Evolutionary conservation across 2,797 vertebrate genomes (phyloP).

Genomic region (Orestias chungarensis): DNA sequence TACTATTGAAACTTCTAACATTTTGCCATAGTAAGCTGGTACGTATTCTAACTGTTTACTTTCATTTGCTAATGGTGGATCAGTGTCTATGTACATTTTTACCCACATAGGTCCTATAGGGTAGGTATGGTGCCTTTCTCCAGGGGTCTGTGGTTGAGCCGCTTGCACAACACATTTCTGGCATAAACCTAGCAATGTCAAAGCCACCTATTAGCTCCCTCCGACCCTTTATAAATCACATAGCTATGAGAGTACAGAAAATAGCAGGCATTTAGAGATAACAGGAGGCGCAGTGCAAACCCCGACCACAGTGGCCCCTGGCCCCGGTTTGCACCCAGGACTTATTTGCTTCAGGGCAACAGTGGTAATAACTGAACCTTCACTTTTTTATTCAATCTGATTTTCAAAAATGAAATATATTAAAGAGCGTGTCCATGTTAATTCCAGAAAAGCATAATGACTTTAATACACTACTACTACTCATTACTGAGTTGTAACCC

Average conservation of each 20-base stretch:
- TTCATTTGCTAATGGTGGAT: not conserved
- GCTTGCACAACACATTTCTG: not conserved
- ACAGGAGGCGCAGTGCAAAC: not conserved
- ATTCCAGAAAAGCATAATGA: too few species aligned
- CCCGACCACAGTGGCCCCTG: too few species aligned
- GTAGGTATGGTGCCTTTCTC: not conserved
- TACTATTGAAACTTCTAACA: not conserved
- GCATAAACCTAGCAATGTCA: not conserved
- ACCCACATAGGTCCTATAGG: too few species aligned
- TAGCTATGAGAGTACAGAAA: too few species aligned
- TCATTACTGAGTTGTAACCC: too few species aligned
- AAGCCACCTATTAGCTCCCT: not conserved
- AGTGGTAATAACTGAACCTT: too few species aligned
- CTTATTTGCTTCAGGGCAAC: too few species aligned
- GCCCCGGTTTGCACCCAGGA: too few species aligned
- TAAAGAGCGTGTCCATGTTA: not conserved
- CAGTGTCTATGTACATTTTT: not conserved
- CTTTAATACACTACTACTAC: too few species aligned
- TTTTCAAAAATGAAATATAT: not conserved
- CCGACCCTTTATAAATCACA: not conserved
- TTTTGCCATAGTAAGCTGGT: not conserved
- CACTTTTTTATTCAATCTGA: too few species aligned
- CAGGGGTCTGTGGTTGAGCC: not conserved
- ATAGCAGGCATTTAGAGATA: not conserved
- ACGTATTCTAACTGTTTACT: not conserved